phyloP scores from a whole-genome alignment of 2,797 vertebrate species.

The Podarcis siculus region DNA sequence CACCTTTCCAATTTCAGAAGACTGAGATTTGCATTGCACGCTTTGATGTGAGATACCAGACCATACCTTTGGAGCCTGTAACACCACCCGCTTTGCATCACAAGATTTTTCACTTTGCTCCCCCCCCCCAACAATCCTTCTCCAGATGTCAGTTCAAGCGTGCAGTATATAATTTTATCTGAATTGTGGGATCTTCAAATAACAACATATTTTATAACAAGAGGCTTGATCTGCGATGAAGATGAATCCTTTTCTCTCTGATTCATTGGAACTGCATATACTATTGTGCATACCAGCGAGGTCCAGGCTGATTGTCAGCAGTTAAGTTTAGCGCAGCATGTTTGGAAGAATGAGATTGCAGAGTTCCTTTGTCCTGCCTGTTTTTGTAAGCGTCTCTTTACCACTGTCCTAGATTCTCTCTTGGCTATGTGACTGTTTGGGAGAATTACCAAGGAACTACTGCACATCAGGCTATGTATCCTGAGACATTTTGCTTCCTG shows the following conservation, averaged over 20 bases:
- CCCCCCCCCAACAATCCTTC: not conserved
- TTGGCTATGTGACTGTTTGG: not conserved
- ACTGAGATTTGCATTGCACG: constrained; percentile 60
- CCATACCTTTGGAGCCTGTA: constrained; percentile 31
- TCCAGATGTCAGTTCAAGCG: constrained; percentile 11
- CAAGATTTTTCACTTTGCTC: constrained; percentile 23
- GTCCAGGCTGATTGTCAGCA: constrained; percentile 5
- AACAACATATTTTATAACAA: constrained; percentile 25
- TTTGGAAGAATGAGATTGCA: not conserved
- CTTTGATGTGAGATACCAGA: constrained; percentile 57
- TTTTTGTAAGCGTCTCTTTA: not conserved
- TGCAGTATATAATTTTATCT: constrained; percentile 9
- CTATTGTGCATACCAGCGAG: constrained; percentile 21
- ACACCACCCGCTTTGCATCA: constrained; percentile 37
- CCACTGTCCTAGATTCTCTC: not conserved
- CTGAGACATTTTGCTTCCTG: not conserved
- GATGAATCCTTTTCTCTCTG: constrained; percentile 21
- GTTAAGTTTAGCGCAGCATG: not conserved
- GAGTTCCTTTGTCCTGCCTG: constrained; percentile 8
- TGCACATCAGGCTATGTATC: not conserved
- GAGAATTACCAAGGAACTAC: not conserved
- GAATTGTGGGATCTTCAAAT: not conserved
- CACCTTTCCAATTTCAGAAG: constrained; percentile 54
- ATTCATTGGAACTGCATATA: not conserved
- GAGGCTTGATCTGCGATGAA: constrained; percentile 1